Conservation (phyloP, 2,797 vertebrate genomes). For the Yasuhikotakia modesta region DNA sequence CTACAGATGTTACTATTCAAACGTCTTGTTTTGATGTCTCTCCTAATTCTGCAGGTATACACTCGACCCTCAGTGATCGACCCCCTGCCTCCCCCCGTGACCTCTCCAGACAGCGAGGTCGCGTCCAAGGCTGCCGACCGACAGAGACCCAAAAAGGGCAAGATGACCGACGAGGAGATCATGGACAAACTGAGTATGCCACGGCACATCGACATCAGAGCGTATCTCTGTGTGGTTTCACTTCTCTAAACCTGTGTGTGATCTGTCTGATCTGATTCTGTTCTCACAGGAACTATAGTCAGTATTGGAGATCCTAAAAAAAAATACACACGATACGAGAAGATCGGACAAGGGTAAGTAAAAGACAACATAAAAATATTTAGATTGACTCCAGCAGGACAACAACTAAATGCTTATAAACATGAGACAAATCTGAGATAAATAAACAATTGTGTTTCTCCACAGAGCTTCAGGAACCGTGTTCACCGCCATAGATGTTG, state of each 20-base stretch:
- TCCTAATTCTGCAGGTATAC: constrained; percentile 80
- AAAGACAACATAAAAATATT: not conserved
- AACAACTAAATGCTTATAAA: no score
- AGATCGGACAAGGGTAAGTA: constrained; percentile 96
- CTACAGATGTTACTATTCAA: no score
- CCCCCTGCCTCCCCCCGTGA: constrained; percentile 86
- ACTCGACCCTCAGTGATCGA: constrained; percentile 92
- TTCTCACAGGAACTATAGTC: constrained; percentile 88
- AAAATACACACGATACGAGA: constrained; percentile 98
- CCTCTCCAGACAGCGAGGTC: constrained; percentile 79
- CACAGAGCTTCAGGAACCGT: constrained; percentile 95
- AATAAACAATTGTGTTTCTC: not conserved
- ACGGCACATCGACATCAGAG: not conserved
- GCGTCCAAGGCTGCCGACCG: constrained; percentile 84
- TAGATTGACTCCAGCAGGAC: no score
- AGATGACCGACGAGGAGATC: constrained; percentile 97
- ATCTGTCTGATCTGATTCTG: not conserved
- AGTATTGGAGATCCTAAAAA: constrained; percentile 99
- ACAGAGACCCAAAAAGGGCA: constrained; percentile 90
- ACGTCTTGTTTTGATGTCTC: not conserved
- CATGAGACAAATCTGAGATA: no score
- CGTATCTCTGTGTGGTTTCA: not conserved
- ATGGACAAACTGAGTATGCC: constrained; percentile 95
- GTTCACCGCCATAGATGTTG: constrained; percentile 95
- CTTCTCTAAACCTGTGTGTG: not conserved